Evolutionary conservation across 2,888 invertebrate genomes (phyloP).

Genomic region (Ecliptopera silaceata): DNA sequence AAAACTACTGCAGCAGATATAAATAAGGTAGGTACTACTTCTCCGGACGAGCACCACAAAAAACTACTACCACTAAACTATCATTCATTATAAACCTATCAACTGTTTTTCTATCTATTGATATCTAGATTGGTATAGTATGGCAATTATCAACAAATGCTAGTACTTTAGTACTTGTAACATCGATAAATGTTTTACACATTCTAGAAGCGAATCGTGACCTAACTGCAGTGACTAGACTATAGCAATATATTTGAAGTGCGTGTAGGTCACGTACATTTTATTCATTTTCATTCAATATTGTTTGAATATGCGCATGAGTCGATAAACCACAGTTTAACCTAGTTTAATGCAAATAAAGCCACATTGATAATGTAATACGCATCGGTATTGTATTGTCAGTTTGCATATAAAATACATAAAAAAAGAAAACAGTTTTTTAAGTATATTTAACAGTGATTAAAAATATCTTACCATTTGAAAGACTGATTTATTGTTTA

Average conservation of each 20-base stretch:
- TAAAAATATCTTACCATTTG: no score
- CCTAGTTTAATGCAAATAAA: constrained; percentile 23
- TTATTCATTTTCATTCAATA: constrained; percentile 28
- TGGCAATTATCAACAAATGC: constrained; percentile 47
- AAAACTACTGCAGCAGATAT: no score
- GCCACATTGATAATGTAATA: constrained; percentile 6
- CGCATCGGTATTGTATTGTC: background rate
- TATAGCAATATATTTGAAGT: constrained; percentile 54
- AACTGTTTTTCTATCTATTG: no score
- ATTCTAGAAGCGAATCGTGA: constrained; percentile 40
- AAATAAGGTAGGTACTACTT: no score
- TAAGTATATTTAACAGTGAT: no score
- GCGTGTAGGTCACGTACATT: constrained; percentile 75
- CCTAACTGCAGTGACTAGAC: constrained; percentile 33
- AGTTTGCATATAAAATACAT: no score
- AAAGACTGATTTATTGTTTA: no score
- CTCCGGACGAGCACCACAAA: no score
- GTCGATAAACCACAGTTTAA: constrained; percentile 30
- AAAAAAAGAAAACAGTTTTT: no score
- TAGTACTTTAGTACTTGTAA: constrained; percentile 33
- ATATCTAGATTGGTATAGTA: constrained; percentile 15
- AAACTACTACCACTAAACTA: no score
- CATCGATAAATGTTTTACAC: constrained; percentile 36
- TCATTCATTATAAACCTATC: no score
- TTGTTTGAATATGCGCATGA: constrained; percentile 29